Evolutionary conservation across 2,888 invertebrate species (phyloP).

Genomic region (Camptogramma bilineatum): DNA sequence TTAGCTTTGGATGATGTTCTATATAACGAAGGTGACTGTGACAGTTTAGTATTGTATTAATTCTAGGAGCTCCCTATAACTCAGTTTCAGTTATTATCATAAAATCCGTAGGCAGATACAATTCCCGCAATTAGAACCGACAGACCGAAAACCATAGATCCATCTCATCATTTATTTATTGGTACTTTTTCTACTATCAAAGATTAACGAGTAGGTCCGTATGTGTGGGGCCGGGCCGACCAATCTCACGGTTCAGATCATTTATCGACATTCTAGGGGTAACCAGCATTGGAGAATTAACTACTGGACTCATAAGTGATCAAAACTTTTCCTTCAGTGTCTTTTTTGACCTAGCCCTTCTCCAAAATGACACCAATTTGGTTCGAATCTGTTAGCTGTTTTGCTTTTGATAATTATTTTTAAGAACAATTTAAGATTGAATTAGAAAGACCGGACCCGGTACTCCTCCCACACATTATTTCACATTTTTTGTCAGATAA

Average conservation of each 20-base stretch:
- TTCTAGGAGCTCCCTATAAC: neutral
- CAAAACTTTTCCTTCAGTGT: too few relatives aligned
- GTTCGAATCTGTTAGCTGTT: too few relatives aligned
- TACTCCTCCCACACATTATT: too few relatives aligned
- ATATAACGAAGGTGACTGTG: too few relatives aligned
- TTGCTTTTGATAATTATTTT: too few relatives aligned
- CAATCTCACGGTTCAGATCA: constrained; percentile 50
- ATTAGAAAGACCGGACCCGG: too few relatives aligned
- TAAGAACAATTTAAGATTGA: too few relatives aligned
- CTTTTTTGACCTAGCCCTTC: too few relatives aligned
- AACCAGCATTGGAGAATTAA: constrained; percentile 3
- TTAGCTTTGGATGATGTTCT: too few relatives aligned
- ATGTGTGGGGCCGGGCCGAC: constrained; percentile 34
- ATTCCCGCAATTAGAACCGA: constrained; percentile 4
- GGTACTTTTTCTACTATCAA: constrained; percentile 38
- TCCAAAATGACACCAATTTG: too few relatives aligned
- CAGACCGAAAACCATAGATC: constrained; percentile 29
- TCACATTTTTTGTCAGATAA: too few relatives aligned
- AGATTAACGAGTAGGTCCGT: constrained; percentile 40
- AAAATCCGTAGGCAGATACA: neutral
- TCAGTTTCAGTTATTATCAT: neutral
- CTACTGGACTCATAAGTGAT: constrained; percentile 1
- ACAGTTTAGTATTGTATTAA: neutral
- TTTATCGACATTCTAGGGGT: constrained; percentile 45
- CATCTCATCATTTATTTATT: constrained; percentile 38